phyloP scores from a whole-genome alignment of 2,797 vertebrate species.

The Emydoidea blandingii region DNA sequence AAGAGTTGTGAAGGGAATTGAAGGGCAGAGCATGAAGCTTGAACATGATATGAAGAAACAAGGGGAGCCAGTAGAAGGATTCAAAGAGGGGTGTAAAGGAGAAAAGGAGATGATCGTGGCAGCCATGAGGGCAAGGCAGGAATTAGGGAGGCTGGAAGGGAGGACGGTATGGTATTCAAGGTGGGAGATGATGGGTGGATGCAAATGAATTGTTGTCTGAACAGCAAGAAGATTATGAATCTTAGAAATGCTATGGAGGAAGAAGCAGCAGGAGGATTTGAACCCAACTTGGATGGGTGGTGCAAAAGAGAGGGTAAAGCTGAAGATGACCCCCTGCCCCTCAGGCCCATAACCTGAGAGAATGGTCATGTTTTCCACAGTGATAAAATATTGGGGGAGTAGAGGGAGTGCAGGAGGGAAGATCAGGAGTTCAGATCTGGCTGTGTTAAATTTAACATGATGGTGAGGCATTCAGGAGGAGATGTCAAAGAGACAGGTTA shows the following conservation, averaged over 20 bases:
- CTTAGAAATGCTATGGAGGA: neutral
- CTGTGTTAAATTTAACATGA: neutral
- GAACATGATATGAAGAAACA: neutral
- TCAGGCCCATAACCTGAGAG: neutral
- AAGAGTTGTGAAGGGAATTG: neutral
- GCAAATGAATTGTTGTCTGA: neutral
- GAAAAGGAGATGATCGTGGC: neutral
- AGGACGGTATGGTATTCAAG: neutral
- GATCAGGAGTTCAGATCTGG: neutral
- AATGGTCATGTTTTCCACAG: neutral
- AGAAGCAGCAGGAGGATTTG: neutral
- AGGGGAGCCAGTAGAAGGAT: neutral
- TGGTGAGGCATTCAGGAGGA: neutral
- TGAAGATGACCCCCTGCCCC: neutral
- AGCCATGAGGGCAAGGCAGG: rapidly evolving
- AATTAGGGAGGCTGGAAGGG: neutral
- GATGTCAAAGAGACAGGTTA: neutral
- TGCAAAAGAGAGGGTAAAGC: neutral
- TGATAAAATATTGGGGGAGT: neutral
- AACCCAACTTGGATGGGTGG: neutral
- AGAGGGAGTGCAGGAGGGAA: neutral
- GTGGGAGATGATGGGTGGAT: neutral
- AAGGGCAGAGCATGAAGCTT: rapidly evolving
- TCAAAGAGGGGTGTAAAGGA: neutral
- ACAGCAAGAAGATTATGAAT: neutral